phyloP scores from a whole-genome alignment of 2,113 vertebrate species.

The Cephalopterus ornatus region DNA sequence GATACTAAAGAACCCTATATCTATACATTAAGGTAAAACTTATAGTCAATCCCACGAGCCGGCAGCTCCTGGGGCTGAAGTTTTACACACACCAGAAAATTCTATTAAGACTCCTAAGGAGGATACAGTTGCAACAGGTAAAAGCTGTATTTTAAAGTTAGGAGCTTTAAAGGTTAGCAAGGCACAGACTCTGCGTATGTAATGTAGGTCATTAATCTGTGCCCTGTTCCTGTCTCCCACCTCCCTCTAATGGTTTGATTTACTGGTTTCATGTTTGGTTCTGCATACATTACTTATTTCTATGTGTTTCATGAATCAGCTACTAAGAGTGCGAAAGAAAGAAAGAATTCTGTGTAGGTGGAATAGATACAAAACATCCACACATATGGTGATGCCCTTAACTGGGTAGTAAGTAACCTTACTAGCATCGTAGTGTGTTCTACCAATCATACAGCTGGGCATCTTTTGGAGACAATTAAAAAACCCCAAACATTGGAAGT shows the following conservation, averaged over 20 bases:
- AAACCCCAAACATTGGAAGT: not conserved
- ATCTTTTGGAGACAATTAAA: not conserved
- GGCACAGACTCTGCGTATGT: not conserved
- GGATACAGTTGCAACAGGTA: not conserved
- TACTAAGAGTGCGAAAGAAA: not conserved
- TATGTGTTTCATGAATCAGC: not conserved
- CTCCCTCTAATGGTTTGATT: not conserved
- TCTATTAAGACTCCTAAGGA: not conserved
- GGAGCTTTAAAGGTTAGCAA: not conserved
- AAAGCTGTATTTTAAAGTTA: not conserved
- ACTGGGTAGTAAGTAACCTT: not conserved
- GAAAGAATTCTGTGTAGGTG: not conserved
- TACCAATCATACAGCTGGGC: not conserved
- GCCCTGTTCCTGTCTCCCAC: not conserved
- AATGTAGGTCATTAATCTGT: not conserved
- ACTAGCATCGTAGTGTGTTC: fast-evolving
- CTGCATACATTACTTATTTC: not conserved
- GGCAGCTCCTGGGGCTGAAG: no score
- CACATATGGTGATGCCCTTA: fast-evolving
- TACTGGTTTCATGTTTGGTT: not conserved
- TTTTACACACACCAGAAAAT: not conserved
- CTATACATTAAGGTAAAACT: no score
- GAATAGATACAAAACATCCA: not conserved
- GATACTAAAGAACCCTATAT: no score
- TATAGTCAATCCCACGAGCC: no score